Base-by-base conservation (phyloP, 2,888 invertebrate species). In the Cepaea hortensis region DNA sequence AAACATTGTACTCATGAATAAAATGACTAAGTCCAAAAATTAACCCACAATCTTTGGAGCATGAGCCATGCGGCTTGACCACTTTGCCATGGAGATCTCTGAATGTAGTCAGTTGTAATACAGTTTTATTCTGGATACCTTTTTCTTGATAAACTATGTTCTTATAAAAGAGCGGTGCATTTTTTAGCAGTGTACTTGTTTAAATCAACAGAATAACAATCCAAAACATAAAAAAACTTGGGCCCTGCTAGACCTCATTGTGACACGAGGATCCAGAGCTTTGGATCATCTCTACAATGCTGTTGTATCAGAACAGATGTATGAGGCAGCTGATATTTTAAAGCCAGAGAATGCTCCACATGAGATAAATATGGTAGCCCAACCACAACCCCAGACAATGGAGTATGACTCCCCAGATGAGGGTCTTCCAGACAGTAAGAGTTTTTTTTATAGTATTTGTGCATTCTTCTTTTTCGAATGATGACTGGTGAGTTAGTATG, bases 361-460 rank as follows among this genome's bases (percentile, higher is more conserved):
- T 55, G 20, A n/a, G 18, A 5, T 15, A 9, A 11, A 13, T 15
- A 20, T 11, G 20, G n/a, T 20, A n/a, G 3, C 7, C 7, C 55
- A 35, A 11, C n/a, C 48, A 20, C 48, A 50, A 3, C 0, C 9
- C 18, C 48, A 2, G 18, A 3, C 55, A 18, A 73, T 55, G 23
- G 35, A 46, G 61, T 72, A 82, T 48, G 72, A 72, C 15, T 83
- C 83, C 23, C 61, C 50, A 18, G 83, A 83, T 61, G 75, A 83
- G 13, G 35, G 35, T 55, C 73, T 83, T 61, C 83, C 83, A 55
- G 83, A 83, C 55, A 72, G 83, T 82, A 82, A 55, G 82, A 3
- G n/a, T 15, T 75, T 50, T 11, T 6, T 50, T 75, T 55, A 9
- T 55, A 55, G 6, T 68, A 3, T 20, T 68, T 20, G n/a, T 35